Base-by-base conservation (phyloP, 1,140 invertebrate species). In the Aphelenchoides fujianensis region DNA sequence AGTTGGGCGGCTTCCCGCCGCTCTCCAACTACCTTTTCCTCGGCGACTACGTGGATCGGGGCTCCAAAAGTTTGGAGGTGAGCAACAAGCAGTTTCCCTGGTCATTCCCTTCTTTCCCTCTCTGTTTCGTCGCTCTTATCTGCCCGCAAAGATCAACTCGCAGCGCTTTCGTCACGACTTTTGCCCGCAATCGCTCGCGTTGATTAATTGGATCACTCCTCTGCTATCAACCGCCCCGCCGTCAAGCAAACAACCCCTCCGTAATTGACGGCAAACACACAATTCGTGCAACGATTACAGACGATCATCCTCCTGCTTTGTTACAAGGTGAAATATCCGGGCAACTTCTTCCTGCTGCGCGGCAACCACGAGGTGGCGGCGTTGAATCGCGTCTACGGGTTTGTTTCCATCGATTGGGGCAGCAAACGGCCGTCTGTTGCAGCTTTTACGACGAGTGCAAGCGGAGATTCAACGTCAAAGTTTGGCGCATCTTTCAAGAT, bases 261-360 rank as follows among this genome's bases (percentile, higher is more conserved):
- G 68, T 72, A n/a, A n/a, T n/a, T n/a, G n/a, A n/a, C n/a, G n/a
- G n/a, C n/a, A n/a, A n/a, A n/a, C n/a, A n/a, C n/a, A n/a, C n/a
- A n/a, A n/a, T n/a, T n/a, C n/a, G n/a, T n/a, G n/a, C n/a, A n/a
- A n/a, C n/a, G n/a, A n/a, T n/a, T n/a, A n/a, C n/a, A 83, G 84
- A 89, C 88, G 9, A 89, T 89, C 70, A 88, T 89, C 81, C 82
- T 89, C n/a, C 73, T 89, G 30, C 76, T 90, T 62, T 88, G 88
- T 48, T 89, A 90, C 83, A 89, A 90, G 84, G 88, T 89, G 74
- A 89, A 90, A 83, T 90, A 88, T 83, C 89, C 89, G 54, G 88
- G 89, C 77, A 90, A 89, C 77, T 90, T 89, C 80, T 89, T 89
- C 77, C 81, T 89, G 7, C 84, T 89, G 31, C 76, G 89, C 64